Percentiles rank a stretch among this genome's conserved stretches.
Conservation (phyloP, 64 coral and sea anemone species). For the Catalaphyllia jardinei region DNA sequence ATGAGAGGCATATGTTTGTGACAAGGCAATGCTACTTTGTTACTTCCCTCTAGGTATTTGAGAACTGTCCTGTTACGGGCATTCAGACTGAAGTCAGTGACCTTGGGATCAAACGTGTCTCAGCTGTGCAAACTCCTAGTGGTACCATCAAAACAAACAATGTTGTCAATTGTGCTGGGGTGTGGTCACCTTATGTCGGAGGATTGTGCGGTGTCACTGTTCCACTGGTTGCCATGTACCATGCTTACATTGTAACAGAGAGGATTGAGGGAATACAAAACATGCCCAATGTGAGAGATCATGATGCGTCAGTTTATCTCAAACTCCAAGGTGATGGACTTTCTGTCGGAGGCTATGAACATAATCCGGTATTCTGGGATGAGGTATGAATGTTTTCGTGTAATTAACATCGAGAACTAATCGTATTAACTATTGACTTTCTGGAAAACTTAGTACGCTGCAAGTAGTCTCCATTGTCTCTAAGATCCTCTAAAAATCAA, state of each 20-base stretch:
- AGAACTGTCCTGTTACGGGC: conserved; percentile 90
- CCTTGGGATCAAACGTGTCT: conserved; percentile 75
- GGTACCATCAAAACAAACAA: conserved; percentile 84
- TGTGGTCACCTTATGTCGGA: conserved; percentile 92
- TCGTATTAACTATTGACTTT: no score
- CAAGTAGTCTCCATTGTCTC: no score
- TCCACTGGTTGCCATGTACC: conserved; percentile 92
- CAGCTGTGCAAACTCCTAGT: conserved; percentile 62
- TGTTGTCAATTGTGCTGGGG: conserved; percentile 92
- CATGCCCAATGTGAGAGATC: conserved; percentile 97
- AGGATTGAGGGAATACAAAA: conserved; percentile 96
- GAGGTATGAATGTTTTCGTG: conserved; percentile 52
- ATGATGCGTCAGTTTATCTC: conserved; percentile 92
- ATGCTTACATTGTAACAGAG: conserved; percentile 96
- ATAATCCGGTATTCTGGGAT: conserved; percentile 97
- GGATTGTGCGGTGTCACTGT: conserved; percentile 75
- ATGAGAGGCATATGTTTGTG: no score
- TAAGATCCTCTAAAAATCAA: no score
- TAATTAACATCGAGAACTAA: background rate
- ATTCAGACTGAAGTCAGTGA: conserved; percentile 92
- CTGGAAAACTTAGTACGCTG: no score
- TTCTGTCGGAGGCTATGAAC: conserved; percentile 95
- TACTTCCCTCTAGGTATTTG: conserved; percentile 65
- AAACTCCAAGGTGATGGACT: conserved; percentile 98
- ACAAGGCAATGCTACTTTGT: no score